Evolutionary conservation across 2,888 invertebrate genomes (phyloP).

Genomic region (Apomyelois bistriatella): DNA sequence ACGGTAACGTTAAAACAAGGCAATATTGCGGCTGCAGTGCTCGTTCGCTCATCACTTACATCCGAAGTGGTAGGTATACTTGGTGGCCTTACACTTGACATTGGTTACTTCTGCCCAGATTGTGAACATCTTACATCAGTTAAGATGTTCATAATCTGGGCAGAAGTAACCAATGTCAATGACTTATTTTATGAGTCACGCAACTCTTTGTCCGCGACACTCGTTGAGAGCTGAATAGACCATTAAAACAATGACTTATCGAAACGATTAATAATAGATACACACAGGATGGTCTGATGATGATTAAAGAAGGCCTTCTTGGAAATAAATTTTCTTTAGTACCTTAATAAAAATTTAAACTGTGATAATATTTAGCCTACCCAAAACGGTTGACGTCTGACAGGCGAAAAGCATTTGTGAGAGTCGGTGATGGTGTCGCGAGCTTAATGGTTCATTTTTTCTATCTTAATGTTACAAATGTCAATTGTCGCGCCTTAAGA

Average conservation of each 20-base stretch:
- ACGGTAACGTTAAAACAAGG: too few species aligned
- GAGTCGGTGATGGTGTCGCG: too few species aligned
- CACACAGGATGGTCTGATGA: background rate
- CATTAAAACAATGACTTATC: background rate
- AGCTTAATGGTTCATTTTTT: too few species aligned
- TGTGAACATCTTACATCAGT: background rate
- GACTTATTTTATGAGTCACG: constrained; percentile 1
- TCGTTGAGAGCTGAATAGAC: background rate
- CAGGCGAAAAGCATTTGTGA: too few species aligned
- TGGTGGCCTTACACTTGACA: too few species aligned
- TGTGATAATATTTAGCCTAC: too few species aligned
- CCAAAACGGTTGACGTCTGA: too few species aligned
- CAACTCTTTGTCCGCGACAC: constrained; percentile 2
- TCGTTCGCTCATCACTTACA: too few species aligned
- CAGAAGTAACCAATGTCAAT: constrained; percentile 2
- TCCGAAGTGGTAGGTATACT: too few species aligned
- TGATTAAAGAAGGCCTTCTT: background rate
- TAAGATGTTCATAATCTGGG: background rate
- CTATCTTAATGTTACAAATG: too few species aligned
- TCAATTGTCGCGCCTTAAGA: too few species aligned
- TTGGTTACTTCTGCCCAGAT: background rate
- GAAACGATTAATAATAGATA: background rate
- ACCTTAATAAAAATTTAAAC: background rate
- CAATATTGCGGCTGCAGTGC: too few species aligned
- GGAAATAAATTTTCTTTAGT: background rate